phyloP scores from a whole-genome alignment of 2,888 invertebrate genomes.

The Trachelus iudaicus region DNA sequence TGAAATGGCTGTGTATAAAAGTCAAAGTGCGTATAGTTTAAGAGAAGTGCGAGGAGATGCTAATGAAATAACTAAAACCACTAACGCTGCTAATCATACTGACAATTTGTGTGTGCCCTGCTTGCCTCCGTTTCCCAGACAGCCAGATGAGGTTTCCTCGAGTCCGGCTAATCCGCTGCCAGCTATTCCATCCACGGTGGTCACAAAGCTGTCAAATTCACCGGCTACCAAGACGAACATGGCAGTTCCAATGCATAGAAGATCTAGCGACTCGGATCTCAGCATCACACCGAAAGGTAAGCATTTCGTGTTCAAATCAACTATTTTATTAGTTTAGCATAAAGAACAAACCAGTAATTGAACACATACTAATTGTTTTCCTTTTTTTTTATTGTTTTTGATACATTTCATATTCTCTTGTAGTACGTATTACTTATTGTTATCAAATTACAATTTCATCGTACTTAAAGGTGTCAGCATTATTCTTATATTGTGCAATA shows the following conservation, averaged over 20 bases:
- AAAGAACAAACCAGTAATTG: background rate
- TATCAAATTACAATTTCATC: background rate
- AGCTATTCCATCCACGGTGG: constrained; percentile 64
- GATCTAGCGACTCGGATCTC: constrained; percentile 94
- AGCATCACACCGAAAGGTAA: constrained; percentile 94
- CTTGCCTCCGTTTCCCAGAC: constrained; percentile 60
- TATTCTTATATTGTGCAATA: background rate
- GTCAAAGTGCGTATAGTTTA: constrained; percentile 42
- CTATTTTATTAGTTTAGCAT: background rate
- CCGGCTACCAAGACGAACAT: constrained; percentile 67
- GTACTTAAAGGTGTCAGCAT: background rate
- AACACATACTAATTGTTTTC: constrained; percentile 21
- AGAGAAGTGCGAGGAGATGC: constrained; percentile 28
- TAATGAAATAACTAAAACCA: constrained; percentile 38
- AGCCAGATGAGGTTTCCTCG: constrained; percentile 57
- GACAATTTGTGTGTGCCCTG: constrained; percentile 64
- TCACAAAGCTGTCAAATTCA: constrained; percentile 69
- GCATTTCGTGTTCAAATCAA: constrained; percentile 24
- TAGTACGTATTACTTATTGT: background rate
- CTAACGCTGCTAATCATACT: constrained; percentile 58
- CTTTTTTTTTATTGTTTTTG: constrained; percentile 5
- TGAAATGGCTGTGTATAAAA: constrained; percentile 36
- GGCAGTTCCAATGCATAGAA: constrained; percentile 71
- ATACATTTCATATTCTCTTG: constrained; percentile 1
- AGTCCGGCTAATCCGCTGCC: constrained; percentile 43